phyloP scores from a whole-genome alignment of 2,888 invertebrate genomes.

The Girardia tigrina region DNA sequence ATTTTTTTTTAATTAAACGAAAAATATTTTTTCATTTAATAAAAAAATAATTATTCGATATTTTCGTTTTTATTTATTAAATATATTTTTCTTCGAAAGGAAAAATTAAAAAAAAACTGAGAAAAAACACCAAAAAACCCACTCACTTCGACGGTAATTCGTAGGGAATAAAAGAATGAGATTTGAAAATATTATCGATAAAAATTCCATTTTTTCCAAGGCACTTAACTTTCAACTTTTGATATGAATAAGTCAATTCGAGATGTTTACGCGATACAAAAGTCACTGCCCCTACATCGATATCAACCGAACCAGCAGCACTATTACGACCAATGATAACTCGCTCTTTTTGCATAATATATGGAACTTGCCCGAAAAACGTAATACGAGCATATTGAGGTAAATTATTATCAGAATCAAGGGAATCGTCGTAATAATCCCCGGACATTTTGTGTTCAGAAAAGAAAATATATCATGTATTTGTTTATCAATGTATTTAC shows the following conservation, averaged over 20 bases:
- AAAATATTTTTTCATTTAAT: no score
- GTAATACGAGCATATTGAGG: constrained; percentile 19
- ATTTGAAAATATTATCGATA: constrained; percentile 37
- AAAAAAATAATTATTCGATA: no score
- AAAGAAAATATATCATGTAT: constrained; percentile 17
- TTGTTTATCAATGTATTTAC: constrained; percentile 11
- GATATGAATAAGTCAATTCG: constrained; percentile 59
- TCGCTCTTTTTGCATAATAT: constrained; percentile 70
- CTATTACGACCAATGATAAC: constrained; percentile 86
- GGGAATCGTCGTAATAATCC: constrained; percentile 23
- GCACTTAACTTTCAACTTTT: constrained; percentile 36
- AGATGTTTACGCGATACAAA: constrained; percentile 87
- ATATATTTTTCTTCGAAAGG: no score
- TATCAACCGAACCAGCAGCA: constrained; percentile 86
- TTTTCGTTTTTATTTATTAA: no score
- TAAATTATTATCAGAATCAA: constrained; percentile 23
- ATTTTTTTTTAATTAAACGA: no score
- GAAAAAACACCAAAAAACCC: no score
- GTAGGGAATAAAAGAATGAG: constrained; percentile 30
- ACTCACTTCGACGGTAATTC: constrained; percentile 30
- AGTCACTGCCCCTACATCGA: constrained; percentile 93
- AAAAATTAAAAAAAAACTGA: no score
- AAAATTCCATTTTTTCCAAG: constrained; percentile 38
- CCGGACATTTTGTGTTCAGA: constrained; percentile 16
- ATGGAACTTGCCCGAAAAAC: constrained; percentile 57